Evolutionary conservation across 2,797 vertebrate genomes (phyloP).

Genomic region (Anguilla obscura): DNA sequence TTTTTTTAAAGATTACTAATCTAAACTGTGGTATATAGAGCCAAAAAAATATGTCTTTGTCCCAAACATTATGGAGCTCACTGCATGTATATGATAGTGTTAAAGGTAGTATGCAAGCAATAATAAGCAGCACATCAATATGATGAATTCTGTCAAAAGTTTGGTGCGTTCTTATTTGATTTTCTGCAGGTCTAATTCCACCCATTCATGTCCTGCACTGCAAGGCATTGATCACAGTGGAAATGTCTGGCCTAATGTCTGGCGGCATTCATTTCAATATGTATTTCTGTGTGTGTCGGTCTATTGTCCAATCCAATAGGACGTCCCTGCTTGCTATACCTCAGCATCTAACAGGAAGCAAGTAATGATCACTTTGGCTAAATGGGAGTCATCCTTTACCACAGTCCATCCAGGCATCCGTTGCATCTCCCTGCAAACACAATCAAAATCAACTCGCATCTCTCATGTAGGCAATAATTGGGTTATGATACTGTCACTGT

Average conservation of each 20-base stretch:
- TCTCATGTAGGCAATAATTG: neutral
- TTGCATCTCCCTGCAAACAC: neutral
- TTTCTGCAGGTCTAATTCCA: neutral
- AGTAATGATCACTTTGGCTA: slow-evolving; percentile 10
- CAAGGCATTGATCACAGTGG: neutral
- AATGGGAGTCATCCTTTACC: slow-evolving; percentile 14
- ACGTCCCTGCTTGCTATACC: neutral
- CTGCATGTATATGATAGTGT: too few relatives aligned
- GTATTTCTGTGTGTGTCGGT: neutral
- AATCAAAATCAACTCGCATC: neutral
- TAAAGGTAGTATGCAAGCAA: neutral
- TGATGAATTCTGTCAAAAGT: neutral
- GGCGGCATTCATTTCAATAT: slow-evolving; percentile 18
- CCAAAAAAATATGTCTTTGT: too few relatives aligned
- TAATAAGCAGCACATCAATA: neutral
- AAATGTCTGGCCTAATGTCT: slow-evolving; percentile 12
- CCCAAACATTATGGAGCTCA: too few relatives aligned
- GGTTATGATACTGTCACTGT: slow-evolving; percentile 8
- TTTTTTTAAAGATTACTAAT: too few relatives aligned
- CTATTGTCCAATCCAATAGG: neutral
- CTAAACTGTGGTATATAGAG: too few relatives aligned
- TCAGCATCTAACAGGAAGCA: neutral
- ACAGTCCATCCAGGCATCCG: neutral
- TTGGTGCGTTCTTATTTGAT: neutral
- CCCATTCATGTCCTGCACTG: neutral